Conservation (phyloP, 2,113 vertebrate genomes). For the Tragelaphus strepsiceros region DNA sequence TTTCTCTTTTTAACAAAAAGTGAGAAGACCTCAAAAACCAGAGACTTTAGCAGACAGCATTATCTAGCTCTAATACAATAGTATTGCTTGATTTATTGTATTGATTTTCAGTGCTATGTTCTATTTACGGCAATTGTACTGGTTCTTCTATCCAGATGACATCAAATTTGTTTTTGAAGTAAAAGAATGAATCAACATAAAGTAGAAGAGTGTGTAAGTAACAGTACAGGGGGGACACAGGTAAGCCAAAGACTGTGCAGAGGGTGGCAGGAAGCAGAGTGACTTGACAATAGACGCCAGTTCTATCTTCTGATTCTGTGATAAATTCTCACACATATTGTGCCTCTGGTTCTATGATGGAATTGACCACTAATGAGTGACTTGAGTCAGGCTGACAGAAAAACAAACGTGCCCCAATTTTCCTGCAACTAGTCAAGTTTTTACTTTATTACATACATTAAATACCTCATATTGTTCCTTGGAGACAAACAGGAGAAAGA, state of each 20-base stretch:
- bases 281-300: neutral
- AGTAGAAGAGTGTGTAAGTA: neutral
- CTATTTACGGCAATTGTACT: neutral
- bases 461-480: slow-evolving; percentile 47
- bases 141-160: neutral
- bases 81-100: neutral
- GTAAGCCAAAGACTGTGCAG: neutral
- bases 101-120: neutral
- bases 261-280: neutral
- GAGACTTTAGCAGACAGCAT: neutral
- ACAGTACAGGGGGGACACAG: neutral
- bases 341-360: neutral
- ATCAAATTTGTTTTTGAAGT: neutral
- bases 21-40: neutral
- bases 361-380: neutral
- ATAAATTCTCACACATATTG: neutral
- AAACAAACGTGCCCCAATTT: slow-evolving; percentile 23
- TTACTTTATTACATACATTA: slow-evolving; percentile 47
- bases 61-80: neutral
- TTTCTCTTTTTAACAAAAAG: neutral
- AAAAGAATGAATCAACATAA: neutral
- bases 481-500: slow-evolving; percentile 20
- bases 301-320: neutral
- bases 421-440: slow-evolving; percentile 34
- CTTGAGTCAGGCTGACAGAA: neutral